Conservation (phyloP, 1,140 invertebrate genomes). For the Zaprionus nigranus region DNA sequence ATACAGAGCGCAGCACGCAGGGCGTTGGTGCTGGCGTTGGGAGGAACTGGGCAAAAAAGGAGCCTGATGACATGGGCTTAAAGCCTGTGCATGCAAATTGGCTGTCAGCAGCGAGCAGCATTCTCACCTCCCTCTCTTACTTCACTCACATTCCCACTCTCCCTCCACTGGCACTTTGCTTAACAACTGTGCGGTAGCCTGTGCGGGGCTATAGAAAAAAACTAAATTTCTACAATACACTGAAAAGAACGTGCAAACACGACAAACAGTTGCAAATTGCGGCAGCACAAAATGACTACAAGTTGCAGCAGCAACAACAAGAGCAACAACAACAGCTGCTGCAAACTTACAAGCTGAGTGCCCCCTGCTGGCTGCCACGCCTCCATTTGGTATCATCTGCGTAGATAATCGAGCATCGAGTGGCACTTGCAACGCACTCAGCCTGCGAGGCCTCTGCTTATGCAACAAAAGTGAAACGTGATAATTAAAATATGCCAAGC, state of each 20-base stretch:
- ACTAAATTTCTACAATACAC: conserved; percentile 76
- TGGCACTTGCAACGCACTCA: conserved; percentile 49
- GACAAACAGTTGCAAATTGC: conserved; percentile 80
- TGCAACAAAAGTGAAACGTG: conserved; percentile 54
- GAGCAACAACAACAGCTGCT: conserved; percentile 11
- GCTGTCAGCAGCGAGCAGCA: conserved; percentile 15
- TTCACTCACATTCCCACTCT: background rate
- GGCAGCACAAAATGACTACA: conserved; percentile 52
- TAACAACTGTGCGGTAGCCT: conserved; percentile 8
- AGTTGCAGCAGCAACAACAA: conserved; percentile 33
- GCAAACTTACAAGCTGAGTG: conserved; percentile 19
- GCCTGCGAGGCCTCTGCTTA: conserved; percentile 16
- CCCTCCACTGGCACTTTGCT: background rate
- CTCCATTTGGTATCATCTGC: conserved; percentile 51
- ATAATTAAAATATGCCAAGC: conserved; percentile 75
- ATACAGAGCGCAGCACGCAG: background rate
- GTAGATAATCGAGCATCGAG: conserved; percentile 68
- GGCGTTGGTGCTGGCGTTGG: too few species aligned
- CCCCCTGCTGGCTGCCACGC: conserved; percentile 1
- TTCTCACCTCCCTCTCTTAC: background rate
- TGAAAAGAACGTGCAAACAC: conserved; percentile 78
- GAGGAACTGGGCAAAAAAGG: conserved; percentile 1
- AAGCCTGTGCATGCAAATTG: conserved; percentile 45
- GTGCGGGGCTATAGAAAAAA: conserved; percentile 29
- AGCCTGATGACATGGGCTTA: conserved; percentile 32